Percentiles rank a stretch among this genome's conserved stretches.
phyloP scores from a whole-genome alignment of 35 echinoderm and acorn worm genomes.

The Amphiura filiformis region DNA sequence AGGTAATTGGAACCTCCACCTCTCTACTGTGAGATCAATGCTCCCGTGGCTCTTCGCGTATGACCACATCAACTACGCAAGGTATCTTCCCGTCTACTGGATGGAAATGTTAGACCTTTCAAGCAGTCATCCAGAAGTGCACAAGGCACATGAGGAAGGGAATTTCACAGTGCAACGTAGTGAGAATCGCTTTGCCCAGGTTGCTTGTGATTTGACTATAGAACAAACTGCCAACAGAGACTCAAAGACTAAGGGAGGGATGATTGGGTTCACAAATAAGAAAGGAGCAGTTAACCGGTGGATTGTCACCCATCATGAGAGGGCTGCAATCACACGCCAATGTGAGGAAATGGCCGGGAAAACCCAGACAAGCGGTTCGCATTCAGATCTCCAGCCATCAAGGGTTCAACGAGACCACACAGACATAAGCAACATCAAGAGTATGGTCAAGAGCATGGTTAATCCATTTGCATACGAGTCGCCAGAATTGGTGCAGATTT shows the following conservation, averaged over 20 bases:
- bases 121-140: constrained; percentile 12
- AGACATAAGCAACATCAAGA: constrained; percentile 24
- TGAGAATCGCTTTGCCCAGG: constrained; percentile 5
- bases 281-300: constrained; percentile 30
- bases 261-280: constrained; percentile 37
- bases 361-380: background rate
- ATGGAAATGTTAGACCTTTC: constrained; percentile 28
- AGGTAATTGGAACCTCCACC: constrained; percentile 46
- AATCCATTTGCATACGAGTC: constrained; percentile 47
- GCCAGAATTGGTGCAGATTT: constrained; percentile 25
- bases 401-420: constrained; percentile 11
- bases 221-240: constrained; percentile 61
- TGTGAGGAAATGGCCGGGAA: constrained; percentile 21
- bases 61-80: constrained; percentile 43
- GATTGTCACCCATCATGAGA: constrained; percentile 22
- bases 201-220: constrained; percentile 61
- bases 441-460: constrained; percentile 16
- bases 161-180: constrained; percentile 38
- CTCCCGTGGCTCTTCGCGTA: constrained; percentile 56
- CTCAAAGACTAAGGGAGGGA: constrained; percentile 54
- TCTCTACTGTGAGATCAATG: background rate
- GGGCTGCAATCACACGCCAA: constrained; percentile 23
- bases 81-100: constrained; percentile 57
- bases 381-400: background rate
- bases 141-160: background rate